These are phyloP conservation scores for human (Homo sapiens) DNA, from an alignment of 2,113 vertebrate species.

Conservation along the genomic window GRCh38 chr11:120850501-120851000, in stretches of 20 bases:
- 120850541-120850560: neutral
- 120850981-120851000: neutral
- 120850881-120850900: conserved; percentile 56
- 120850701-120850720: neutral
- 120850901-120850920: conserved; percentile 31
- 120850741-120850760: conserved; percentile 61
- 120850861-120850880: conserved; percentile 68
- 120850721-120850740: conserved; percentile 26
- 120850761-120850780: conserved; percentile 43
- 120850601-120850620: neutral
- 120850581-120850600: neutral
- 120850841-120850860: conserved; percentile 71
- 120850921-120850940: conserved; percentile 20
- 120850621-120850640: neutral
- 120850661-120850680: neutral
- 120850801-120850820: conserved; percentile 50
- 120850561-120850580: neutral
- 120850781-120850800: conserved; percentile 60
- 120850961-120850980: conserved; percentile 12
- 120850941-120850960: conserved; percentile 45
- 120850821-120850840: conserved; percentile 69
- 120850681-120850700: neutral
- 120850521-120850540: too few relatives aligned
- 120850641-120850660: neutral
- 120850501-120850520: too few relatives aligned